A percentile compares a stretch with the other conserved stretches of the same genome.
Evolutionary conservation across 2,113 vertebrate genomes (phyloP).

Genomic region (Cyprinus carpio): DNA sequence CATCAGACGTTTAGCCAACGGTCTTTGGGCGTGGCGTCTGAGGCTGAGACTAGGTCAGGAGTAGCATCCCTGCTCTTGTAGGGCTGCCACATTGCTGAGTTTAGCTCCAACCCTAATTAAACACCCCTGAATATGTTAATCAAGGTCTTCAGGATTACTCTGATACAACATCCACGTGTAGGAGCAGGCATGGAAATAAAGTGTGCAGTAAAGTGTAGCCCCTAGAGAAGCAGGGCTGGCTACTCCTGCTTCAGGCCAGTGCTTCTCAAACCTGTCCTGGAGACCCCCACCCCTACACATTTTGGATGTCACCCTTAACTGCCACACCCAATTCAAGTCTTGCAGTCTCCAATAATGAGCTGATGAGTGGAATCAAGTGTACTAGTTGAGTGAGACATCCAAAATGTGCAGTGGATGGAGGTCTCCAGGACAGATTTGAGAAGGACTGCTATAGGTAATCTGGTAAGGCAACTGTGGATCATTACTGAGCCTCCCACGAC

Average conservation of each 20-base stretch:
- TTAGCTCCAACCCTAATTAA: not conserved
- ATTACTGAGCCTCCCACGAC: conserved; percentile 23
- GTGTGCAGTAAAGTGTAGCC: not conserved
- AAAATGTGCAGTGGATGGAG: not conserved
- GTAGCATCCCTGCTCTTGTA: not conserved
- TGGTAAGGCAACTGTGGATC: conserved; percentile 58
- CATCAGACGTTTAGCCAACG: too few relatives aligned
- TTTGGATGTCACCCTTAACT: not conserved
- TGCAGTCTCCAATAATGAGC: not conserved
- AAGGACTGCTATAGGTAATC: conserved; percentile 46
- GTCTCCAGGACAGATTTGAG: not conserved
- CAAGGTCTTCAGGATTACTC: not conserved
- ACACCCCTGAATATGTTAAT: not conserved
- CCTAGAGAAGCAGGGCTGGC: too few relatives aligned
- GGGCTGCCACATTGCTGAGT: not conserved
- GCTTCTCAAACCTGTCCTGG: not conserved
- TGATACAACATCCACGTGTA: not conserved
- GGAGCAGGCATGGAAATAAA: not conserved
- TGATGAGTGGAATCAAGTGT: not conserved
- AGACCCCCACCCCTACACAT: not conserved
- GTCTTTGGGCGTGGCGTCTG: too few relatives aligned
- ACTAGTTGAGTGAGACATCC: not conserved
- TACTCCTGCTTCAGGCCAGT: not conserved
- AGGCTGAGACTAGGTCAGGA: not conserved
- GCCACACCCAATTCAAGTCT: not conserved